These are phyloP conservation scores for Galerucella pusilla DNA, from an alignment of 2,888 invertebrate genomes.

Conservation along the genomic window DNA sequence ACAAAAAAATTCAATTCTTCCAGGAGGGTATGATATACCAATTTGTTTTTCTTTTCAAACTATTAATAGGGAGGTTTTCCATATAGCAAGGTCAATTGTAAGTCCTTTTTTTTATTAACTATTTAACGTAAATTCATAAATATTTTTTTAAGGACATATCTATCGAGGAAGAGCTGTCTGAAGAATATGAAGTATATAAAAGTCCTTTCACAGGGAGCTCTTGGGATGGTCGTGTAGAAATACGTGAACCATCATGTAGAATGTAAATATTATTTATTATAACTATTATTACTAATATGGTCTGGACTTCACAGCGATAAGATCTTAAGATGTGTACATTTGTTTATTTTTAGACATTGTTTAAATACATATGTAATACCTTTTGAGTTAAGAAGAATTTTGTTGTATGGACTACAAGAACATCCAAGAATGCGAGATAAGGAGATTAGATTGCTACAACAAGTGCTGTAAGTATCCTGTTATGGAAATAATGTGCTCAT, in stretches of 20 bases:
- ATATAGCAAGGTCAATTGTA: constrained; percentile 66
- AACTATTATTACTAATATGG: too few relatives aligned
- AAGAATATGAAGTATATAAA: constrained; percentile 5
- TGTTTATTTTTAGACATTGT: constrained; percentile 15
- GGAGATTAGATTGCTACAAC: not conserved
- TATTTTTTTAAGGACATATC: constrained; percentile 30
- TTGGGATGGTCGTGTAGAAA: constrained; percentile 5
- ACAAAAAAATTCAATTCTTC: constrained; percentile 54
- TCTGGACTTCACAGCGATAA: too few relatives aligned
- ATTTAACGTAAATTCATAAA: not conserved
- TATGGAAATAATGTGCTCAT: not conserved
- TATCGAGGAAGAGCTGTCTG: constrained; percentile 10
- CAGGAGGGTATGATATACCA: constrained; percentile 67
- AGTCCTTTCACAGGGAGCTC: constrained; percentile 36
- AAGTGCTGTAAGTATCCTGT: not conserved
- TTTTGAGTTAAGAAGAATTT: not conserved
- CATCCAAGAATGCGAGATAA: not conserved
- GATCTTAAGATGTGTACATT: not conserved
- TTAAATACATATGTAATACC: constrained; percentile 18
- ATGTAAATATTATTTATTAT: constrained; percentile 14
- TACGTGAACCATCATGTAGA: constrained; percentile 12
- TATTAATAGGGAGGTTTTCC: constrained; percentile 55
- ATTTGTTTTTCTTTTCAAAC: constrained; percentile 65
- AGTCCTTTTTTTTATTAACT: constrained; percentile 44
- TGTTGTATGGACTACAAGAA: constrained; percentile 26